Evolutionary conservation across 2,888 invertebrate species (phyloP).

Genomic region (Thysanoteuthis rhombus): DNA sequence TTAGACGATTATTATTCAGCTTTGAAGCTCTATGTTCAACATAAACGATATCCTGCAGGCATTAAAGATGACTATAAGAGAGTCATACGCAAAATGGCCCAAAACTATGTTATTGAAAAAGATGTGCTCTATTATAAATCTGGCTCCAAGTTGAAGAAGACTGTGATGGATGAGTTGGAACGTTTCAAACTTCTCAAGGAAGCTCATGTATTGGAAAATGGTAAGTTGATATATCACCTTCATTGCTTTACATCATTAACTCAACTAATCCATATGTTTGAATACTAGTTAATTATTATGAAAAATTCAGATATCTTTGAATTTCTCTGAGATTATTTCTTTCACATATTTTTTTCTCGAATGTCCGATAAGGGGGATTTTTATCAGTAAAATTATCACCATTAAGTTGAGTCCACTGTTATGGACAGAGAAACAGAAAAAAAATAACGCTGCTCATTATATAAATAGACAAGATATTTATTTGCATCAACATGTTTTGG

Average conservation of each 20-base stretch:
- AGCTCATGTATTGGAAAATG: slow-evolving; percentile 40
- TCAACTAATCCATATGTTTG: background rate
- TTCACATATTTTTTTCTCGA: too few relatives aligned
- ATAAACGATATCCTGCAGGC: slow-evolving; percentile 42
- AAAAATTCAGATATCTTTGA: too few relatives aligned
- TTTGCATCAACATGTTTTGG: background rate
- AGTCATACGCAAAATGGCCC: slow-evolving; percentile 44
- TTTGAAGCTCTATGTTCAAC: slow-evolving; percentile 41
- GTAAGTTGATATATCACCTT: slow-evolving; percentile 37
- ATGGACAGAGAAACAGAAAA: too few relatives aligned
- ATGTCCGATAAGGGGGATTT: too few relatives aligned
- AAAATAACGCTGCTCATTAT: too few relatives aligned
- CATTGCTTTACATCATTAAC: background rate
- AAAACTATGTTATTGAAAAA: slow-evolving; percentile 42
- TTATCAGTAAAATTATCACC: too few relatives aligned
- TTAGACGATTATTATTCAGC: slow-evolving; percentile 40
- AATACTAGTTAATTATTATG: background rate
- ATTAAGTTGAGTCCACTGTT: too few relatives aligned
- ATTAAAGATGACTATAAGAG: slow-evolving; percentile 44
- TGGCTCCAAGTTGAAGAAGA: slow-evolving; percentile 38
- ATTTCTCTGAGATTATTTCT: too few relatives aligned
- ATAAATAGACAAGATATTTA: background rate
- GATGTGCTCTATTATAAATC: slow-evolving; percentile 42
- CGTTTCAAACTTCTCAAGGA: slow-evolving; percentile 44
- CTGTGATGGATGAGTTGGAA: slow-evolving; percentile 43